Evolutionary conservation across 2,113 vertebrate species (phyloP).

Genomic region (Pygoscelis adeliae): DNA sequence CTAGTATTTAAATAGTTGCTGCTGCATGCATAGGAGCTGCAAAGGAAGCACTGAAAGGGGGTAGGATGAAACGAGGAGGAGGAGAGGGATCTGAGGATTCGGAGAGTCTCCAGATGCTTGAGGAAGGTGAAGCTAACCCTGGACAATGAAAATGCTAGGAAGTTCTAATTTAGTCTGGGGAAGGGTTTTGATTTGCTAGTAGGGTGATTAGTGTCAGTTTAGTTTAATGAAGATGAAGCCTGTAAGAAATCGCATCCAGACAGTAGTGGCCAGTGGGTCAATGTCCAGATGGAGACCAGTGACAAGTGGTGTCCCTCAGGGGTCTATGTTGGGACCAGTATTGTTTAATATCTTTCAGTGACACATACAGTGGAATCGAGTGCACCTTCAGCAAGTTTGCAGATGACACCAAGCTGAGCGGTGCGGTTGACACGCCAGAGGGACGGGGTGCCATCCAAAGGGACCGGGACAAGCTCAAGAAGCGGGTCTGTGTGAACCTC

Average conservation of each 20-base stretch:
- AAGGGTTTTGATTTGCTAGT: not conserved
- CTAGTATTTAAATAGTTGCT: not conserved
- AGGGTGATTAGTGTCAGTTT: not conserved
- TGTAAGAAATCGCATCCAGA: not conserved
- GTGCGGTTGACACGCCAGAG: not conserved
- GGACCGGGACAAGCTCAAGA: not conserved
- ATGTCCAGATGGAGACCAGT: not conserved
- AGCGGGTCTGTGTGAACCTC: not conserved
- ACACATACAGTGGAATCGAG: rapidly evolving
- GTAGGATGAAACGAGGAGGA: not conserved
- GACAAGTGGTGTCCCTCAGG: not conserved
- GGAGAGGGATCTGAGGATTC: not conserved
- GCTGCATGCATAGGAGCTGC: not conserved
- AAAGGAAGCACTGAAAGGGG: not conserved
- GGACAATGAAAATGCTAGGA: not conserved
- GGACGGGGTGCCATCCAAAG: too few relatives aligned
- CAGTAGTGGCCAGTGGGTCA: not conserved
- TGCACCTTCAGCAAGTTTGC: not conserved
- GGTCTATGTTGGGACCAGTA: not conserved
- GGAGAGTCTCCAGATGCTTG: not conserved
- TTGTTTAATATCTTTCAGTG: not conserved
- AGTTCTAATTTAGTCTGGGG: not conserved
- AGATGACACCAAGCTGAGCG: not conserved
- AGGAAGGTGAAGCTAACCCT: not conserved
- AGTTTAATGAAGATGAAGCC: not conserved